These are phyloP conservation scores for Excalfactoria chinensis DNA, from an alignment of 2,113 vertebrate species.

Conservation along the genomic window DNA sequence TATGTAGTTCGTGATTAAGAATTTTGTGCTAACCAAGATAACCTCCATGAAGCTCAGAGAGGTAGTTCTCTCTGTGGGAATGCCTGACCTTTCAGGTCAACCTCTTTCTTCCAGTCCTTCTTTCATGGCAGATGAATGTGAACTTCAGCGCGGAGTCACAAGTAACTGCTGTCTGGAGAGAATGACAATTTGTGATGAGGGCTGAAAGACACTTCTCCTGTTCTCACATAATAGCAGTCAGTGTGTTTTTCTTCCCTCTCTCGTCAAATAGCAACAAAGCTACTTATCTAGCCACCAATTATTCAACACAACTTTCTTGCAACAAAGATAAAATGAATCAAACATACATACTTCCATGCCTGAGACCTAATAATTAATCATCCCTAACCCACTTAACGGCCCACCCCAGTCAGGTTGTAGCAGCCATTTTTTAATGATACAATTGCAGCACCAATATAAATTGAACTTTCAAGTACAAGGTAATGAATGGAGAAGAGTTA, in stretches of 20 bases:
- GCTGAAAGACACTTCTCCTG: not conserved
- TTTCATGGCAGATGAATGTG: not conserved
- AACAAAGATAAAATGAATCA: not conserved
- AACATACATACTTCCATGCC: not conserved
- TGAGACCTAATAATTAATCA: not conserved
- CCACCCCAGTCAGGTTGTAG: not conserved
- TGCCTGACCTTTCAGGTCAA: not conserved
- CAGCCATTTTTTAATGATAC: not conserved
- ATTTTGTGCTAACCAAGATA: not conserved
- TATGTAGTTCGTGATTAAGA: not conserved
- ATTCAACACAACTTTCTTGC: not conserved
- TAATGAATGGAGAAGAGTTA: not conserved
- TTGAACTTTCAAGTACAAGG: not conserved
- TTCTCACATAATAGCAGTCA: not conserved
- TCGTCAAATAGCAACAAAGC: not conserved
- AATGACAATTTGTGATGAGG: not conserved
- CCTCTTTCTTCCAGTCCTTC: slow-evolving; percentile 6
- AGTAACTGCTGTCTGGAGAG: not conserved
- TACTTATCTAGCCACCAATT: not conserved
- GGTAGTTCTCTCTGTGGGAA: not conserved
- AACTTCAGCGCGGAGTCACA: not conserved
- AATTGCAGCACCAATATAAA: not conserved
- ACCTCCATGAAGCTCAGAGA: not conserved
- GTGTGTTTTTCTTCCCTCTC: not conserved
- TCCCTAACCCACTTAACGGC: not conserved